Evolutionary conservation across 2,113 vertebrate genomes (phyloP).

Genomic region (Thomomys bottae): DNA sequence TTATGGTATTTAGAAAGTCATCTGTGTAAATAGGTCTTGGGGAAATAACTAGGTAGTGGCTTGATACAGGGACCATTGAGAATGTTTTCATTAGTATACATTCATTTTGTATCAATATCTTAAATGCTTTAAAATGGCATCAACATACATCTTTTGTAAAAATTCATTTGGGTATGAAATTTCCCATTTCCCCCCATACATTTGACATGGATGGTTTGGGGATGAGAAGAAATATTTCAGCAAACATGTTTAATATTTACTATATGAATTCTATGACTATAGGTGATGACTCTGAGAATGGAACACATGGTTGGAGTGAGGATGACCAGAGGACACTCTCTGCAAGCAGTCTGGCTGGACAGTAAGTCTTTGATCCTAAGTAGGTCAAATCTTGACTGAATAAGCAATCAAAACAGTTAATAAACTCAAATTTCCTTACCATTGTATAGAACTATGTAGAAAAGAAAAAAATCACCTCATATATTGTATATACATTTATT

Average conservation of each 20-base stretch:
- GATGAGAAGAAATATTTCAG: neutral
- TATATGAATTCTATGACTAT: conserved; percentile 33
- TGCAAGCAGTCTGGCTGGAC: conserved; percentile 81
- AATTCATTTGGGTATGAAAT: conserved; percentile 27
- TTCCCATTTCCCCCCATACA: neutral
- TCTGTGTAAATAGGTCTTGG: neutral
- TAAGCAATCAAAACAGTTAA: neutral
- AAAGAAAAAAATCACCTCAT: no score
- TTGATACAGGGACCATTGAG: neutral
- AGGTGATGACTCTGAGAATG: conserved; percentile 74
- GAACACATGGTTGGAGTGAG: conserved; percentile 69
- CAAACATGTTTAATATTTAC: conserved; percentile 24
- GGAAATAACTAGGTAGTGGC: conserved; percentile 3
- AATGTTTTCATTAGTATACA: neutral
- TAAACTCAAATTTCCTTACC: neutral
- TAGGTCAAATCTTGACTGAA: neutral
- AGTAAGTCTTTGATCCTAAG: conserved; percentile 78
- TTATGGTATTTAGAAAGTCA: conserved; percentile 6
- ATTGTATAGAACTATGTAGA: neutral
- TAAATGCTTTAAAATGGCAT: conserved; percentile 18
- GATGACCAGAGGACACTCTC: conserved; percentile 70
- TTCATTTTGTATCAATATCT: conserved; percentile 10
- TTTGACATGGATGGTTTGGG: conserved; percentile 15
- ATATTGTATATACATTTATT: no score
- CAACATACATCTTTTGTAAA: neutral